Percentiles rank a stretch among this genome's conserved stretches.
Evolutionary conservation across 2,113 vertebrate species (phyloP).

Genomic region (Aleadryas rufinucha): DNA sequence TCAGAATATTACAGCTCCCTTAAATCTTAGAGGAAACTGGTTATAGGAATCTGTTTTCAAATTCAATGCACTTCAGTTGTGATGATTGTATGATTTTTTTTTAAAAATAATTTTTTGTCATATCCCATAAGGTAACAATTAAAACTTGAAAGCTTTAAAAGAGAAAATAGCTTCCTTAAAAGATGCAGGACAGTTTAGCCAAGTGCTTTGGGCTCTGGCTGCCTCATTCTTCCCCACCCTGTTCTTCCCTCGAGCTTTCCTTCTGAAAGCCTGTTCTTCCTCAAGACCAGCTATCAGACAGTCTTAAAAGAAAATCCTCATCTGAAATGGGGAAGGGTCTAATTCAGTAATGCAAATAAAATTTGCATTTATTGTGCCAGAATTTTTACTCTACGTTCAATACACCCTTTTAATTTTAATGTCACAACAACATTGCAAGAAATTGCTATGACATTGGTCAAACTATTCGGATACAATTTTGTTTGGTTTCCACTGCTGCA

Average conservation of each 20-base stretch:
- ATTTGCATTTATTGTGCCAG: not conserved
- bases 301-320: not conserved
- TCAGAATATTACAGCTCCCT: not conserved
- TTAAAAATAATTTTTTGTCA: conserved; percentile 1
- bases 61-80: conserved; percentile 20
- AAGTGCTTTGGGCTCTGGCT: conserved; percentile 27
- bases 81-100: conserved; percentile 28
- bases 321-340: not conserved
- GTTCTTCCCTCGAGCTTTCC: not conserved
- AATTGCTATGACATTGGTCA: not conserved
- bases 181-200: conserved; percentile 25
- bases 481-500: not conserved
- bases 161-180: not conserved
- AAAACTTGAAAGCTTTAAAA: conserved; percentile 64
- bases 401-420: not conserved
- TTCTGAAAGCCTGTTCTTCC: not conserved
- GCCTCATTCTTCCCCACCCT: not conserved
- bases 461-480: not conserved
- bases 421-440: not conserved
- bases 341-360: not conserved
- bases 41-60: conserved; percentile 5
- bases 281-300: not conserved
- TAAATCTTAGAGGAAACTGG: conserved; percentile 21
- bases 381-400: not conserved
- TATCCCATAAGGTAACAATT: conserved; percentile 50